Conservation (phyloP, 1,140 invertebrate species). For the Drosophila nannoptera region DNA sequence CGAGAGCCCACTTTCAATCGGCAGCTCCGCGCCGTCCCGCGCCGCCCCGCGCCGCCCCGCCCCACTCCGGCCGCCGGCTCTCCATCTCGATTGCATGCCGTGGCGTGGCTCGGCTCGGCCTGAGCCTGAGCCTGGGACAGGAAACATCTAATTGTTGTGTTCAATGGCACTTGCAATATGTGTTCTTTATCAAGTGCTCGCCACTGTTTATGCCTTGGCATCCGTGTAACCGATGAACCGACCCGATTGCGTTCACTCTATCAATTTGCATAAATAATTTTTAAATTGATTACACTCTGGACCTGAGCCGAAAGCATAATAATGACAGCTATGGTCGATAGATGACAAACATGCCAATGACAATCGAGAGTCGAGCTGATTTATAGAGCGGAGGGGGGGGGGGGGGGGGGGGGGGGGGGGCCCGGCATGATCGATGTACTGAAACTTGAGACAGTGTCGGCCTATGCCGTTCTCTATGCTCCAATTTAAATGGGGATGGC, state of each 20-base stretch:
- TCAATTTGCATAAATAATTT: constrained; percentile 70
- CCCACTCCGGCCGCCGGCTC: too few species aligned
- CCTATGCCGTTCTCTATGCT: too few species aligned
- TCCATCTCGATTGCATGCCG: neutral
- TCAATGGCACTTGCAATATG: constrained; percentile 30
- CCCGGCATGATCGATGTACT: too few species aligned
- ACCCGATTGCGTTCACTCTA: constrained; percentile 23
- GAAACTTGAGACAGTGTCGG: too few species aligned
- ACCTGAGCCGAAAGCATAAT: constrained; percentile 9
- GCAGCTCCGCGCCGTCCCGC: neutral
- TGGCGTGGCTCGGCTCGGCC: constrained; percentile 30
- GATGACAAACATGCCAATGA: neutral
- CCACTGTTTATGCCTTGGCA: constrained; percentile 46
- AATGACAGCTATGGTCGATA: constrained; percentile 12
- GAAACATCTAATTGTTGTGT: constrained; percentile 71
- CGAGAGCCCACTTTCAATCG: constrained; percentile 21
- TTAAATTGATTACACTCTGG: constrained; percentile 47
- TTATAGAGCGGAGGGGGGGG: too few species aligned
- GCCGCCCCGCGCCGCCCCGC: constrained; percentile 2
- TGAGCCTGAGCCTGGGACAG: constrained; percentile 51
- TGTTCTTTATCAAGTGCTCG: constrained; percentile 23
- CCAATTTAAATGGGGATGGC: too few species aligned
- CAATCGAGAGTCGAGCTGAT: too few species aligned
- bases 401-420: too few species aligned
- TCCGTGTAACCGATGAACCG: constrained; percentile 50